Conservation (phyloP, 2,888 invertebrate genomes). For the Iselma pallidipennis region DNA sequence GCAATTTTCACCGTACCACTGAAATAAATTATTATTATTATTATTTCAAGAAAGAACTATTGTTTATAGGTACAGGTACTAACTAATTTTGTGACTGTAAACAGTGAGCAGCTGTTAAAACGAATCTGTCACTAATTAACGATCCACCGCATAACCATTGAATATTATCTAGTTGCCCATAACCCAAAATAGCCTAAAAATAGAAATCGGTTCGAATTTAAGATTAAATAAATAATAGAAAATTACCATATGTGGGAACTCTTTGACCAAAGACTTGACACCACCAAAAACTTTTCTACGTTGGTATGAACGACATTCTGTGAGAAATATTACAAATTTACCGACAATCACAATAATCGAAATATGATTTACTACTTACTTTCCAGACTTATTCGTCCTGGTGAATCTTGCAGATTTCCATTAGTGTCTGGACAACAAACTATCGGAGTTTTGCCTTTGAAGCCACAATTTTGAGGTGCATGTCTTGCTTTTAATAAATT, state of each 20-base stretch:
- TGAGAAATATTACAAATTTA: too few species aligned
- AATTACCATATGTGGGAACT: too few species aligned
- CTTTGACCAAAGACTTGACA: too few species aligned
- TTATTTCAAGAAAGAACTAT: too few species aligned
- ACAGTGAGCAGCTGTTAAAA: constrained; percentile 71
- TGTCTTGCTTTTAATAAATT: neutral
- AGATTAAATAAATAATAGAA: too few species aligned
- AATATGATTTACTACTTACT: too few species aligned
- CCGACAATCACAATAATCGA: too few species aligned
- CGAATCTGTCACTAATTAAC: constrained; percentile 63
- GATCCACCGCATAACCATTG: constrained; percentile 66
- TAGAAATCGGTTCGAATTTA: too few species aligned
- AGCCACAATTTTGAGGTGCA: neutral
- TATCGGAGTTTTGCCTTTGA: neutral
- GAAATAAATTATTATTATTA: too few species aligned
- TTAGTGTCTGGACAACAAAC: constrained; percentile 1
- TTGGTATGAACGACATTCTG: too few species aligned
- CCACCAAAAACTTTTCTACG: too few species aligned
- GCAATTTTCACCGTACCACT: constrained; percentile 33
- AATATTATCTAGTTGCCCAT: constrained; percentile 41
- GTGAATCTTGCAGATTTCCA: neutral
- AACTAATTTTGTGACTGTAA: constrained; percentile 25
- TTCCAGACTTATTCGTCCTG: neutral
- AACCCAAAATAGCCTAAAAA: neutral
- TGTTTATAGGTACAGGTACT: constrained; percentile 9